Conservation (phyloP, 2,113 vertebrate genomes). For the Piprites chloris region DNA sequence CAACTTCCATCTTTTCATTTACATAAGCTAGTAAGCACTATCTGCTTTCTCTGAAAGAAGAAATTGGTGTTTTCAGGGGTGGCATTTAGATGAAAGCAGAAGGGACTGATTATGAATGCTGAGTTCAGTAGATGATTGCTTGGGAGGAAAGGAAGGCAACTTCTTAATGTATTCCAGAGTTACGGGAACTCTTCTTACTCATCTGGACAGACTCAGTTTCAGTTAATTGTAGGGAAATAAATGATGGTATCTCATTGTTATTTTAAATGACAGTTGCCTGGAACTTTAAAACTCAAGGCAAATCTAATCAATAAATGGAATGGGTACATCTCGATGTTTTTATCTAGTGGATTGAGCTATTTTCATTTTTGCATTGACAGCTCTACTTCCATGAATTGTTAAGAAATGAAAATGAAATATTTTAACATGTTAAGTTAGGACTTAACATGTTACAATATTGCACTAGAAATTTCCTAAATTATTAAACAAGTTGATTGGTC, state of each 20-base stretch:
- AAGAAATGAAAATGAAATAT: not conserved
- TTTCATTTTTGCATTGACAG: not conserved
- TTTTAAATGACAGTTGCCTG: not conserved
- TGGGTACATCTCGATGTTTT: not conserved
- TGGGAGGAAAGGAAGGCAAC: not conserved
- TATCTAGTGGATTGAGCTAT: not conserved
- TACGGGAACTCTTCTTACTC: not conserved
- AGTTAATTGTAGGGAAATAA: not conserved
- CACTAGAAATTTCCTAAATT: not conserved
- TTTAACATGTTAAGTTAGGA: too few relatives aligned
- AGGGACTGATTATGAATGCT: not conserved
- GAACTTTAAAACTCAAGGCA: not conserved
- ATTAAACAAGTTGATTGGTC: not conserved
- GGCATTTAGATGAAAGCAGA: not conserved
- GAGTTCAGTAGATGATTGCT: not conserved
- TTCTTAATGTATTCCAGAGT: not conserved
- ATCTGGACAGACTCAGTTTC: not conserved
- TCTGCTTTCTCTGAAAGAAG: not conserved
- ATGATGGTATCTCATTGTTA: not conserved
- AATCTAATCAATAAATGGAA: not conserved
- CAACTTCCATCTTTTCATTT: not conserved
- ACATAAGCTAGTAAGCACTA: not conserved
- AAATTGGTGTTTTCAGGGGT: not conserved
- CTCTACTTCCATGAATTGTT: not conserved
- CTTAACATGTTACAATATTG: not conserved